Evolutionary conservation across 2,888 invertebrate genomes (phyloP), one percentile per base, ranked within the genome.

Genomic region (Amblyjoppa fuscipennis): DNA sequence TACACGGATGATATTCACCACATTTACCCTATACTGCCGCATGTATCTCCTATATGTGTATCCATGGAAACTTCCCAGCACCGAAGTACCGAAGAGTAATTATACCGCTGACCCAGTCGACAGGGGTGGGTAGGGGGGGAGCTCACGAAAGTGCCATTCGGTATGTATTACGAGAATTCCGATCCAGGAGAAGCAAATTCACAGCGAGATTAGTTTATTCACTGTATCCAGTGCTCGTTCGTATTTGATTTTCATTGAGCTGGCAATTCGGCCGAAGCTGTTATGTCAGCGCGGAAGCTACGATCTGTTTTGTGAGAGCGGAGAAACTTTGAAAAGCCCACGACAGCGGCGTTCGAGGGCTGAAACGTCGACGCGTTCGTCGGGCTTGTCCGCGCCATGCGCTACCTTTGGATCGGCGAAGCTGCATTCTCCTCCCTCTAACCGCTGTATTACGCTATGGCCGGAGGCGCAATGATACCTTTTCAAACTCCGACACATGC

Each of bases 121-220:
- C 41, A 3, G 2, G 3, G 38, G 38, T 7, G 7, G 38, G 34
- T 4, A 6, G 34, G 41, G 41, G 1, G 78, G 74, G 25, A 77
- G 69, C 81, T 84, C 84, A 87, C 79, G 89, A 88, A 73, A 89
- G 85, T 83, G 71, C 80, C 81, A 88, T 85, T 84, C 83, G 76
- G 64, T 41, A 68, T 66, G 59, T 59, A 59, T 59, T 38, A 45
- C 61, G 49, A 68, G 70, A 51, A 64, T 64, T 56, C 45, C 38
- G 41, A 79, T 79, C 41, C 64, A 59, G 59, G 13, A 49, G 38
- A 13, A 74, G 49, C 73, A 25, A 61, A 79, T 71, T 59, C 34
- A 38, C 34, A 49, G 51, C 20, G 34, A 20, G 76, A 64, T n/a
- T n/a, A 34, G 61, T 61, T 31, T 31, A 79, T 79, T 79, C 61